Evolutionary conservation across 2,113 vertebrate genomes (phyloP), one percentile per base, ranked within the genome.

Genomic region (Corapipo altera): DNA sequence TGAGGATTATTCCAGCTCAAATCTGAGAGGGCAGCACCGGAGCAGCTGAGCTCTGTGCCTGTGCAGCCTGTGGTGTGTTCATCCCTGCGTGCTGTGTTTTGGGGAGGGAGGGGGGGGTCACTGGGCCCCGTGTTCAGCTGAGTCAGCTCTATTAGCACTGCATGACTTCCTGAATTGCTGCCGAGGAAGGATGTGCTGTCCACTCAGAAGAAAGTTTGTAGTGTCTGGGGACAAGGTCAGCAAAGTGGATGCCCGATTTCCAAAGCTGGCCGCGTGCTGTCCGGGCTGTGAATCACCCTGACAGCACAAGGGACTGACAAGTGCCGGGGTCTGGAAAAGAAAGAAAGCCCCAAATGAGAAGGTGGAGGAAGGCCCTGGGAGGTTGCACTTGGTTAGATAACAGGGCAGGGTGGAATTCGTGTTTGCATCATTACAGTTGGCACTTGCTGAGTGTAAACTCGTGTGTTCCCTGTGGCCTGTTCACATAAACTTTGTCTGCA

Each of bases 161-260:
- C 93, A 65, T 1, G 27, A 66, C 78, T 91, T 88, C 89, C 88
- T 80, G 94, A 85, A 80, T 48, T 85, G 85, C 67, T 69, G 54
- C 15, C 0, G 12, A 95, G 89, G 94, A 88, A 94, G 78, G 85
- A 88, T 65, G 94, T 88, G 91, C 87, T 79, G 58, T 79, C 91
- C 78, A 90, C 70, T 93, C 89, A 70, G 75, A 91, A 90, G 75
- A 73, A 85, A 33, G 70, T 49, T 62, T 80, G 24, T 46, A 43
- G 54, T 11, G 54, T 77, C 51, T 77, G 23, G 80, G 69, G 72
- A 66, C 26, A 6, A 80, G 91, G 81, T 89, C 87, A 83, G 59
- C 6, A 4, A 41, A 80, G 71, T 14, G 20, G 24, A 32, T 52
- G 37, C 75, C 84, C 61, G 61, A 62, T 44, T 72, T 66, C 24